Base-by-base conservation (phyloP, 2,888 invertebrate species). In the Andrena camellia region DNA sequence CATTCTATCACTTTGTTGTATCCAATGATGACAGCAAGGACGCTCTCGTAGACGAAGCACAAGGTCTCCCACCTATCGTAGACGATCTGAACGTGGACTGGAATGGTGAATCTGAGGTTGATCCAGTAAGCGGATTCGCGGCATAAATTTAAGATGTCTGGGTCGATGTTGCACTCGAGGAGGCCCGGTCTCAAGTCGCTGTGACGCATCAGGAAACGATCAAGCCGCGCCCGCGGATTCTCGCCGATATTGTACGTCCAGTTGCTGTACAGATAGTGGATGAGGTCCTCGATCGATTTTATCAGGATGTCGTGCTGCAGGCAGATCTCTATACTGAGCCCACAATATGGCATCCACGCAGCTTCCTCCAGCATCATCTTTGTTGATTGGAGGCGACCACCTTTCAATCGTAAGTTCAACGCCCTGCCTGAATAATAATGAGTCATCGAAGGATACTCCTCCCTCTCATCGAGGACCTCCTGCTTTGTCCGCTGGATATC, bases 141-240 rank as follows among this genome's bases (percentile, higher is more conserved):
- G 91, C 97, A 97, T 60, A 97, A 94, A 77, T 96, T 96, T 90
- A 97, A 91, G 71, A 97, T 94, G 57, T 95, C 95, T 77, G 96
- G 96, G 91, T 98, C 97, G 87, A 98, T 97, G 93, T 98, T 98
- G 92, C 97, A 97, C 92, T 97, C 97, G 81, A 98, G 92, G 64
- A 97, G 94, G 0, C 97, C 97, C 7, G 93, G 93, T 17, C 85
- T 93, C 4, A 94, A 94, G 8, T 94, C 92, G 23, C 94, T 92
- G 91, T 97, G 97, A 82, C 96, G 96, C 96, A 98, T 96, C 73
- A 98, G 94, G 0, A 97, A 96, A 60, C 96, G 95, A 89, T 97
- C 96, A 31, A 97, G 93, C 60, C 95, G 95, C 0, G 94, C 93
- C 0, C 94, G 94, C 67, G 96, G 95, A 92, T 96, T 96, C 67